Evolutionary conservation across 2,797 vertebrate species (phyloP), one percentile per base, ranked within the genome.

Genomic region (Spinus olivaceus): DNA sequence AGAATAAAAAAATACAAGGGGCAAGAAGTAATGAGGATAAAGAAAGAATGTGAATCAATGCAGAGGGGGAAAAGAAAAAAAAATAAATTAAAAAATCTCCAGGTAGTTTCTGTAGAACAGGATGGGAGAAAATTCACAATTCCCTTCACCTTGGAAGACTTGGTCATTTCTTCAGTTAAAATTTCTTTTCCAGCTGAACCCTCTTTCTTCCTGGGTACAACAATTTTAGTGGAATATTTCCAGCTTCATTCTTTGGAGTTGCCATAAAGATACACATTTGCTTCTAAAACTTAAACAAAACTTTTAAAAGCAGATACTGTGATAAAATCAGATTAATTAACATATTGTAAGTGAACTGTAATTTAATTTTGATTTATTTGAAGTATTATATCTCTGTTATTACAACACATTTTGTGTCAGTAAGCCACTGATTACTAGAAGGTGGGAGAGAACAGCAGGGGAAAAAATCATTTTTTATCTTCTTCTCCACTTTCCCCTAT

Each of bases 401-500:
- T 94, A 41, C 60, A 81, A 27, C 24, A 65, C 19, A 18, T 76
- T 90, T 71, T 71, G 46, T 54, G 39, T 81, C 77, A 74, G 27
- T 67, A 81, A 74, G 69, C 23, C 46, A 49, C 72, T 81, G 73
- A 66, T 80, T 83, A 47, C 44, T 51, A 33, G 47, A 79, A 86
- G 65, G 46, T 86, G 24, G 14, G 65, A 86, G 70, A 54, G 44
- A 64, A 71, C 44, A 86, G 41, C 25, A 88, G 53, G 13, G 37
- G 19, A 72, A 78, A 93, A 93, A 21, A 83, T 74, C 3, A 28
- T 74, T 86, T 93, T 92, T 94, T 84, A 67, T 82, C 78, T 74
- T 92, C 71, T 82, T 86, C 66, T 86, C 67, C 17, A n/a, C 46
- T 81, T 84, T 71, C 21, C 9, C 3, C 41, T 84, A 42, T 88